Evolutionary conservation across 2,888 invertebrate species (phyloP), one percentile per base, ranked within the genome.

Genomic region (Steinernema hermaphroditum): DNA sequence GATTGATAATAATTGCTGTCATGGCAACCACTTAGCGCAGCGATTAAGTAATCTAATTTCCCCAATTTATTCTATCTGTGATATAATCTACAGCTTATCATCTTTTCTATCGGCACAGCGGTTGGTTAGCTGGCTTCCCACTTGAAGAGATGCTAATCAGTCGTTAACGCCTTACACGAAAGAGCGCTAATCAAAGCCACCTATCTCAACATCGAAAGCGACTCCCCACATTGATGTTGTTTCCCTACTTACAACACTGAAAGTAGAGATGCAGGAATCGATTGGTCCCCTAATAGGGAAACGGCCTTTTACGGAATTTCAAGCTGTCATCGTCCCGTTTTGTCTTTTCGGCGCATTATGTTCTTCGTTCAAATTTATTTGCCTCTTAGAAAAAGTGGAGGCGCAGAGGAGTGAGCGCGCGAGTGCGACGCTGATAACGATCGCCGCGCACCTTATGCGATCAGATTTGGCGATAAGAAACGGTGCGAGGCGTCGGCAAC

Each of bases 301-400:
- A 62, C 32, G 29, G 62, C 32, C 62, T 29, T 50, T 22, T 24
- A 9, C 9, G 50, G 50, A 50, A 50, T 50, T 50, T 14, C 32
- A 24, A 19, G n/a, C 22, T 37, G 37, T 22, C 32, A 14, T 32
- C 62, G 62, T 62, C 62, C 62, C 29, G 62, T 62, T 62, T 62
- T 62, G 62, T 62, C 62, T 62, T 62, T 62, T 62, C 62, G 32
- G 27, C 62, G 62, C 62, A 62, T 62, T 62, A 62, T 62, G 62
- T 62, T 62, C 62, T 62, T 62, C 62, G 62, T 62, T 62, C 62
- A 62, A 62, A 62, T 62, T 62, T 62, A 62, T 62, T 62, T 62
- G 62, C 62, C 62, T 62, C 62, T 32, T 2, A 62, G 62, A 62
- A 62, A 62, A 62, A 62, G 62, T 29, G 29, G 27, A 62, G 16